Conservation (phyloP, 1,140 invertebrate genomes). For the Plutomurus gul region DNA sequence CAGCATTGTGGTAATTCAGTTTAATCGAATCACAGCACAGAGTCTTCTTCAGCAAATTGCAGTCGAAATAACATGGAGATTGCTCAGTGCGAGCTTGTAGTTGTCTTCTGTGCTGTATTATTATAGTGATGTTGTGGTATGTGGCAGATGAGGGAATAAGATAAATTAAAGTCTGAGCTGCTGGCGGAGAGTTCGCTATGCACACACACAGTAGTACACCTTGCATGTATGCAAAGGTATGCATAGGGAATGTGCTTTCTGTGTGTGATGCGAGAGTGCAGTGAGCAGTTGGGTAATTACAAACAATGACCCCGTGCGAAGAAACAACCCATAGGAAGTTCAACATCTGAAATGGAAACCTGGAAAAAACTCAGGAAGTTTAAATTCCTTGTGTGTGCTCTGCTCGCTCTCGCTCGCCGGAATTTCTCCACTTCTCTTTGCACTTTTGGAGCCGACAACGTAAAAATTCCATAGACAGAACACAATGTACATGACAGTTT, state of each 20-base stretch:
- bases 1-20: too few relatives aligned
- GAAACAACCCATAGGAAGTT: conserved; percentile 1
- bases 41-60: too few relatives aligned
- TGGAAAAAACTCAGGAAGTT: conserved; percentile 24
- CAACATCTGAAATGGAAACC: conserved; percentile 14
- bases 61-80: too few relatives aligned
- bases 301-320: conserved; percentile 28
- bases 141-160: background rate
- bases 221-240: background rate
- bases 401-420: background rate
- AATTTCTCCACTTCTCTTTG: background rate
- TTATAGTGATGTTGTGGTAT: background rate
- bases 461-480: background rate
- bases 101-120: background rate
- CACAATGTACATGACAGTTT: background rate
- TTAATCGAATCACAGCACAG: too few relatives aligned
- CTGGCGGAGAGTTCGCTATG: background rate
- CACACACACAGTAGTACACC: too few relatives aligned
- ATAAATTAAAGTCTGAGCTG: conserved; percentile 3
- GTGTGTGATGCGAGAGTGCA: background rate
- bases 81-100: background rate
- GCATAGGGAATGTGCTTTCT: background rate
- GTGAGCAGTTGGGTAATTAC: too few relatives aligned
- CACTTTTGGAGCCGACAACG: background rate
- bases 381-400: background rate